Conservation (phyloP, 1,140 invertebrate species). For the Brachionus koreanus region DNA sequence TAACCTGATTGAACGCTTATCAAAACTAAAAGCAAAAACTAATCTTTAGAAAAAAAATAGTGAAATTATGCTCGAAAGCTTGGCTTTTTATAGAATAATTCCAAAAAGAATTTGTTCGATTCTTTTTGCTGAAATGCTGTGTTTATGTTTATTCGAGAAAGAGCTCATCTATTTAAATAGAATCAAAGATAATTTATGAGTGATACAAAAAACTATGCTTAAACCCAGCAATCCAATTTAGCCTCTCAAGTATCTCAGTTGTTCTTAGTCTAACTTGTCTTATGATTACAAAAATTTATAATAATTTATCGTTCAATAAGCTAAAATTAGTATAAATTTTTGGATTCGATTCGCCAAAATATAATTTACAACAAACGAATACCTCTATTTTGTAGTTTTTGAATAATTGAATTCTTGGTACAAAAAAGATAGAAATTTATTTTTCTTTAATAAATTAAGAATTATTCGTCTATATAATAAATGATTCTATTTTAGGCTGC, state of each 20-base stretch:
- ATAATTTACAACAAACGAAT: neutral
- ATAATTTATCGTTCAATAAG: neutral
- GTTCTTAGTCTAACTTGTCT: neutral
- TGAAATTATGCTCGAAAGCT: neutral
- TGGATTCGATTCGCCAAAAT: neutral
- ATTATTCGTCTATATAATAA: neutral
- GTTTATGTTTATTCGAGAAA: conserved; percentile 4
- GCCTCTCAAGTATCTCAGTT: neutral
- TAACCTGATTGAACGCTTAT: conserved; percentile 29
- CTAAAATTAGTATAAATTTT: neutral
- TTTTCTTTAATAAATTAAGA: neutral
- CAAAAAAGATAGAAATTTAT: neutral
- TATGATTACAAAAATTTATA: neutral
- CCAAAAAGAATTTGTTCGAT: neutral
- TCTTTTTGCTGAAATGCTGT: neutral
- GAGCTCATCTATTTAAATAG: neutral
- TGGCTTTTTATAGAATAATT: conserved; percentile 11
- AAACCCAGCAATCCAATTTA: neutral
- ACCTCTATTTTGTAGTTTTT: neutral
- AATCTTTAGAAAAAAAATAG: conserved; percentile 9
- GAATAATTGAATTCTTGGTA: neutral
- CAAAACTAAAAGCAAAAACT: neutral
- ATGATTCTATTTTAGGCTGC: neutral
- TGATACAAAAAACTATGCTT: neutral
- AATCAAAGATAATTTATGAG: conserved; percentile 8